Evolutionary conservation across 2,888 invertebrate species (phyloP), one percentile per base, ranked within the genome.

Genomic region (Acrocyrtus sp.): DNA sequence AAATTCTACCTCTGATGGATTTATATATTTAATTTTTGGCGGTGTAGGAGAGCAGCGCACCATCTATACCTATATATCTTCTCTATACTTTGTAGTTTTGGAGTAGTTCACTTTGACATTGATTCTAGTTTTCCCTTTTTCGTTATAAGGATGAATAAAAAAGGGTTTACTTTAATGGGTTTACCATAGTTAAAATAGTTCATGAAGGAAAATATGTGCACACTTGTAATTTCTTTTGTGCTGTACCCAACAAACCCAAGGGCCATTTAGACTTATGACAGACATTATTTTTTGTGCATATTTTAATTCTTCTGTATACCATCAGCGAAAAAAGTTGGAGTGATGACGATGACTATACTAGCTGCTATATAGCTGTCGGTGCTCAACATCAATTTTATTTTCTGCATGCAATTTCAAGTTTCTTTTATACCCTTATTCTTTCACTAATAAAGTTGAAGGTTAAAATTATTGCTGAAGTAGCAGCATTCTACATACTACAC

Each of bases 381-480:
- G n/a, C n/a, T n/a, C n/a, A n/a, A n/a, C n/a, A n/a, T n/a, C n/a
- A n/a, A n/a, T n/a, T n/a, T n/a, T n/a, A 45, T 19, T 61, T 50
- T 61, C 50, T 56, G 34, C 65, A 56, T 57, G 66, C 66, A 57
- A 50, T 66, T 57, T 67, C 60, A 41, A 60, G 45, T 43, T 66
- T 48, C 45, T 60, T 43, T 57, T n/a, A n/a, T n/a, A n/a, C n/a
- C n/a, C 45, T 5, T 19, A 10, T 45, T 45, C 45, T 45, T 45
- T 41, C 57, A 26, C 26, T 57, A 60, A 22, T 51, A 67, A 67
- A 67, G 39, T 29, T 57, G 58, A 67, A 67, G 67, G 67, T 67
- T 67, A 53, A 53, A 67, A 60, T 60, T 67, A 67, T 67, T 67
- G 67, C 67, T 58, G 34, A 29, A 8, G 6, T 5, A 12, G 12